Conservation (phyloP, 2,888 invertebrate genomes). For the Eretmocerus hayati region DNA sequence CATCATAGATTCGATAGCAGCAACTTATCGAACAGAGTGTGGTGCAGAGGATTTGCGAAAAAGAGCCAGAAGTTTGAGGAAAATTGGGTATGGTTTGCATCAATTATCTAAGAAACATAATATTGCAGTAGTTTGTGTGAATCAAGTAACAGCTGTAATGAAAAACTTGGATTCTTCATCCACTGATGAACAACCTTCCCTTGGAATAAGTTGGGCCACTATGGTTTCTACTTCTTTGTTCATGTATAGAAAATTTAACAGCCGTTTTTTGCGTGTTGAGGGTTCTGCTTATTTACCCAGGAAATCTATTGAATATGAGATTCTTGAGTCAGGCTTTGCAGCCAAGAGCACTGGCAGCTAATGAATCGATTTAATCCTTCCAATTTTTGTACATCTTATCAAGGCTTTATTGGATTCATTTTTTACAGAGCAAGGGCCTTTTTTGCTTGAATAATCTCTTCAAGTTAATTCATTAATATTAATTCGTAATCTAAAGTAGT, state of each 20-base stretch:
- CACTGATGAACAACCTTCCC: conserved; percentile 31
- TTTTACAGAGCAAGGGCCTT: too few species aligned
- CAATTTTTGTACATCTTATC: too few species aligned
- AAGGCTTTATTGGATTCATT: too few species aligned
- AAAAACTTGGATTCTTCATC: conserved; percentile 1
- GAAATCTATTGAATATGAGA: conserved; percentile 30
- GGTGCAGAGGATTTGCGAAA: conserved; percentile 48
- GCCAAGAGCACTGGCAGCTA: too few species aligned
- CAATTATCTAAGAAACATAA: conserved; percentile 51
- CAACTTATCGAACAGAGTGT: conserved; percentile 57
- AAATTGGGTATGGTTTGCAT: conserved; percentile 53
- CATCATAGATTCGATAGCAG: conserved; percentile 69
- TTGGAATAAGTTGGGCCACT: conserved; percentile 40
- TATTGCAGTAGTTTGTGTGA: conserved; percentile 60
- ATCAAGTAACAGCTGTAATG: conserved; percentile 56
- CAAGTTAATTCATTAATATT: too few species aligned
- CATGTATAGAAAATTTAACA: conserved; percentile 28
- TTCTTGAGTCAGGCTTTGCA: conserved; percentile 31
- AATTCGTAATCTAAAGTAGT: too few species aligned
- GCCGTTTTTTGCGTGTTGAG: conserved; percentile 30
- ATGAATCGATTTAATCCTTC: conserved; percentile 4
- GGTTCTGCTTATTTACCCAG: conserved; percentile 36
- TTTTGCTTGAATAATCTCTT: too few species aligned
- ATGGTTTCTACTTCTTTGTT: conserved; percentile 38
- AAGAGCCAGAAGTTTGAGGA: conserved; percentile 54